A percentile compares a stretch with the other conserved stretches of the same genome.
Evolutionary conservation across 1,140 invertebrate genomes (phyloP).

Genomic region (Platyscapa corneri): DNA sequence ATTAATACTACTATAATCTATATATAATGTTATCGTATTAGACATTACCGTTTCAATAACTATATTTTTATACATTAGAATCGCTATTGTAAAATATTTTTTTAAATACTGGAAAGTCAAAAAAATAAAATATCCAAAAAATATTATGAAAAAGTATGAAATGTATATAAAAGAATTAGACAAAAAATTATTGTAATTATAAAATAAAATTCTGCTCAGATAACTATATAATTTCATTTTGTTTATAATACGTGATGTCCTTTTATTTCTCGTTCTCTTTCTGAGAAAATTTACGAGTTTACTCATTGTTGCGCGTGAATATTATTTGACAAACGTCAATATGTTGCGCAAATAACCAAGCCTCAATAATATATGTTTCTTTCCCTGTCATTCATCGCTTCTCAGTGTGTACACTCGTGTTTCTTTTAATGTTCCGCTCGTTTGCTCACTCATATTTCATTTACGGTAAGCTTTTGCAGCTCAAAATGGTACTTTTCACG

Average conservation of each 20-base stretch:
- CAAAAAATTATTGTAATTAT: too few relatives aligned
- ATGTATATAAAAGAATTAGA: too few relatives aligned
- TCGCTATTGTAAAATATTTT: too few relatives aligned
- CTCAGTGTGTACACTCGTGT: background rate
- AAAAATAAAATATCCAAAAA: too few relatives aligned
- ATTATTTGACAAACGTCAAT: slow-evolving; percentile 59
- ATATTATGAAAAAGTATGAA: too few relatives aligned
- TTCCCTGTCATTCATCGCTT: background rate
- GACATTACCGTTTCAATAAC: too few relatives aligned
- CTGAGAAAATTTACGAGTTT: background rate
- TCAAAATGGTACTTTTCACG: background rate
- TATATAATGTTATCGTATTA: too few relatives aligned
- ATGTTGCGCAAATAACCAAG: slow-evolving; percentile 55
- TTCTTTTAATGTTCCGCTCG: slow-evolving; percentile 31
- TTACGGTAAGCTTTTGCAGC: background rate
- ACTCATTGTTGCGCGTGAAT: background rate
- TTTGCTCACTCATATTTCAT: background rate
- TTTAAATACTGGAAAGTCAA: too few relatives aligned
- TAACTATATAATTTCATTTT: background rate
- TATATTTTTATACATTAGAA: too few relatives aligned
- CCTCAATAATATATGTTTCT: background rate
- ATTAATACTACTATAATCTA: too few relatives aligned
- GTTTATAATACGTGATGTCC: background rate
- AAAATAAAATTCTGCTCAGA: too few relatives aligned
- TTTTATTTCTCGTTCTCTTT: background rate